These are phyloP conservation scores for Phylloscopus whistleri DNA, from an alignment of 2,113 vertebrate genomes.

Conservation along the genomic window DNA sequence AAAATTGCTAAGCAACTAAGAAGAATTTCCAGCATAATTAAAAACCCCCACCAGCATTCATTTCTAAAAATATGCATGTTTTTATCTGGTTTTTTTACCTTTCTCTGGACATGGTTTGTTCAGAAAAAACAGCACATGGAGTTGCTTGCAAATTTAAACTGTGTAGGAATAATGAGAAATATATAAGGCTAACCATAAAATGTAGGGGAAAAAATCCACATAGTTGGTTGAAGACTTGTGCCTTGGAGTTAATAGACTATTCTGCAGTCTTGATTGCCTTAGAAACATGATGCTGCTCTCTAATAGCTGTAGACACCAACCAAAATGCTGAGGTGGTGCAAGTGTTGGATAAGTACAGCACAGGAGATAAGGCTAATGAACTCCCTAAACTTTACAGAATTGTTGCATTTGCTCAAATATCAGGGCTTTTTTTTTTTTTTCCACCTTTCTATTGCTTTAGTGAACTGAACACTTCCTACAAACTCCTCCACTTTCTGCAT, in stretches of 20 bases:
- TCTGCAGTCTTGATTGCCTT: neutral
- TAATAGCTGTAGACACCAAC: neutral
- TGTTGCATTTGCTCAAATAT: neutral
- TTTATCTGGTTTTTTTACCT: neutral
- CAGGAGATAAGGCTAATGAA: neutral
- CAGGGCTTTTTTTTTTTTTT: fast-evolving
- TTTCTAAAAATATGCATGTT: neutral
- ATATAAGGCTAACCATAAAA: neutral
- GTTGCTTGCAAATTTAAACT: neutral
- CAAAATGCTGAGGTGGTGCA: neutral
- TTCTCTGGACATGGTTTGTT: neutral
- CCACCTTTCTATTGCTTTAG: neutral
- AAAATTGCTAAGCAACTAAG: constrained; percentile 61
- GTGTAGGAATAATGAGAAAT: neutral
- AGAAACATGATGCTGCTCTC: neutral
- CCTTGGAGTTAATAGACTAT: neutral
- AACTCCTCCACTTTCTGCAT: neutral
- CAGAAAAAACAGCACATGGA: neutral
- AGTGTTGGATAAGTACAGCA: neutral
- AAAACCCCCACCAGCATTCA: neutral
- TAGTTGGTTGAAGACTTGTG: neutral
- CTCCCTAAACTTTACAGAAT: neutral
- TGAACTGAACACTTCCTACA: neutral
- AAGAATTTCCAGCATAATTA: neutral
- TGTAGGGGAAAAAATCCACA: neutral